These are phyloP conservation scores for Ericerus pela DNA, from an alignment of 1,140 invertebrate species.

Conservation along the genomic window DNA sequence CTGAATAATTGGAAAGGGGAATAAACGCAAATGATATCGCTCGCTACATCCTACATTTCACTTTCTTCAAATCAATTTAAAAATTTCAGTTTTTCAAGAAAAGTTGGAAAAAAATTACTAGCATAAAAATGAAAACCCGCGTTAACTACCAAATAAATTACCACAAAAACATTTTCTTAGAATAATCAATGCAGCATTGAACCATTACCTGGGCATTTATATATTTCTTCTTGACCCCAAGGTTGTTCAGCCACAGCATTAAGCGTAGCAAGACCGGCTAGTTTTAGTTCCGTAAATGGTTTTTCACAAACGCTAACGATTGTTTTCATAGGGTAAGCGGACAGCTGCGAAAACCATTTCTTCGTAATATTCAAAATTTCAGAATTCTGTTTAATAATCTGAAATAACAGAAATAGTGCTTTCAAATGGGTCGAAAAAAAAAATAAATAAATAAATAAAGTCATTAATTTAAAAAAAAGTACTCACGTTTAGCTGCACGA, in stretches of 20 bases:
- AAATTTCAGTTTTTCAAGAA: too few relatives aligned
- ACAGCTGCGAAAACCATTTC: constrained; percentile 41
- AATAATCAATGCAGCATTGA: too few relatives aligned
- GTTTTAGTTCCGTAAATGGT: constrained; percentile 44
- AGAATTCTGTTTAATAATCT: constrained; percentile 32
- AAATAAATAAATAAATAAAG: constrained; percentile 14
- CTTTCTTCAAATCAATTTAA: too few relatives aligned
- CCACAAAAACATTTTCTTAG: too few relatives aligned
- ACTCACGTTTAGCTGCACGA: constrained; percentile 36
- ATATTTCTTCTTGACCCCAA: constrained; percentile 48
- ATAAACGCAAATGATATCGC: too few relatives aligned
- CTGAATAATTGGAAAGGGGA: too few relatives aligned
- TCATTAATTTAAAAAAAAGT: constrained; percentile 21
- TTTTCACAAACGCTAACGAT: constrained; percentile 40
- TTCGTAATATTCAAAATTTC: constrained; percentile 37
- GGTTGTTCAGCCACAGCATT: constrained; percentile 35
- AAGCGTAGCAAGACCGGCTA: constrained; percentile 38
- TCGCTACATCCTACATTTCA: too few relatives aligned
- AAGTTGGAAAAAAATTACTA: too few relatives aligned
- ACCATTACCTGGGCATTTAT: constrained; percentile 34
- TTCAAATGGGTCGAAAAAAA: background rate
- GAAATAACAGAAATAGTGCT: too few relatives aligned
- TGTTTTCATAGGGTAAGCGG: constrained; percentile 36
- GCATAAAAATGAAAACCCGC: too few relatives aligned
- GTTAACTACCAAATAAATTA: too few relatives aligned